Conservation (phyloP, 2,888 invertebrate species). For the Venustoraphidia nigricollis region DNA sequence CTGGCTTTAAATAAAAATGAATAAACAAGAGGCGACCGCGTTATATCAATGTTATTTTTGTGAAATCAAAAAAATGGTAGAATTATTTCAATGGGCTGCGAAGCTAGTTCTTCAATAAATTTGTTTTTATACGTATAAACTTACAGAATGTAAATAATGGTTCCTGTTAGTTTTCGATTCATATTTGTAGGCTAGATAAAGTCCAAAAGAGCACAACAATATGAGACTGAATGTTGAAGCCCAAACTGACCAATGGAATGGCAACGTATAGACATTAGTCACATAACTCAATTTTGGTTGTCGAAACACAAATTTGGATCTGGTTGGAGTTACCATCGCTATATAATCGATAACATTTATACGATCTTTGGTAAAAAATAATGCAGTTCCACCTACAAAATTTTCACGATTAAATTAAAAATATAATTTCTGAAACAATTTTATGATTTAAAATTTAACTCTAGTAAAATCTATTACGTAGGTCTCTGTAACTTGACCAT, state of each 20-base stretch:
- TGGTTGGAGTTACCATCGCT: conserved; percentile 47
- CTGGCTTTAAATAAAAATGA: too few relatives aligned
- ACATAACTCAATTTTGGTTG: conserved; percentile 57
- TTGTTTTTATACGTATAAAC: background rate
- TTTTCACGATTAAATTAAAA: background rate
- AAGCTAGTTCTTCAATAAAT: background rate
- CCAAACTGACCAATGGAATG: conserved; percentile 53
- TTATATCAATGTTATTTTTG: too few relatives aligned
- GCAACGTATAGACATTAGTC: conserved; percentile 52
- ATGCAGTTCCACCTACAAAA: conserved; percentile 35
- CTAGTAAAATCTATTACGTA: too few relatives aligned
- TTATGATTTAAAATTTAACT: too few relatives aligned
- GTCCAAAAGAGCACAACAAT: conserved; percentile 26
- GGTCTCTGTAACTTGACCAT: too few relatives aligned
- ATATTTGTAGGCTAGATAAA: conserved; percentile 28
- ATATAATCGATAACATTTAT: conserved; percentile 47
- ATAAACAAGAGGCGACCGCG: too few relatives aligned
- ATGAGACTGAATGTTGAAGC: conserved; percentile 33
- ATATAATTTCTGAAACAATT: too few relatives aligned
- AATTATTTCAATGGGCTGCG: too few relatives aligned
- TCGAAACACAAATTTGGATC: conserved; percentile 54
- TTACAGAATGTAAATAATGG: background rate
- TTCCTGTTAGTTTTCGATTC: conserved; percentile 19
- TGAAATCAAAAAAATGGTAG: too few relatives aligned
- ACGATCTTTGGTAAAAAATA: conserved; percentile 46